Evolutionary conservation across 2,113 vertebrate species (phyloP).

Genomic region (Coturnix japonica): DNA sequence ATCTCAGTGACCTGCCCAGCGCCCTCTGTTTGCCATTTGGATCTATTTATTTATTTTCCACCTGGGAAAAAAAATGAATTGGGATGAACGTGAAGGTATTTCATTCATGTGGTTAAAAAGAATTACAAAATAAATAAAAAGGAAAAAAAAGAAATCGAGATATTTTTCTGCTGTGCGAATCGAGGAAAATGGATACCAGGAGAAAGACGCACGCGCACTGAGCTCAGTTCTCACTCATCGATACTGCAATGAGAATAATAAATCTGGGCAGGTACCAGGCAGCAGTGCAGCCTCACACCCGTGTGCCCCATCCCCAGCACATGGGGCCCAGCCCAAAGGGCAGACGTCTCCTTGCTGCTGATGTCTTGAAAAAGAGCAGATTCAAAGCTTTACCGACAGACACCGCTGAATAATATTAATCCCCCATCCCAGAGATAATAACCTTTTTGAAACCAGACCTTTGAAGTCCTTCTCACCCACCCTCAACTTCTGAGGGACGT

Average conservation of each 20-base stretch:
- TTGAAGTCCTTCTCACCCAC: background rate
- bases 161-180: background rate
- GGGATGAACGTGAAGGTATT: background rate
- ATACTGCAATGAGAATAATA: constrained; percentile 22
- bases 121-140: too few relatives aligned
- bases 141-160: background rate
- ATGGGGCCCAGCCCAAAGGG: background rate
- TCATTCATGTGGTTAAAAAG: background rate
- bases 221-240: background rate
- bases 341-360: background rate
- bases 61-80: background rate
- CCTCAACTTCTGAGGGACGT: background rate
- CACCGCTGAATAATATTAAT: background rate
- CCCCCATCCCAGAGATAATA: background rate
- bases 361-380: background rate
- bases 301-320: background rate
- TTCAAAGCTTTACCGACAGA: background rate
- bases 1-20: background rate
- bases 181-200: background rate
- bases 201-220: background rate
- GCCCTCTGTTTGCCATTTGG: background rate
- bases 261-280: background rate
- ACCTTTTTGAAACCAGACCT: background rate
- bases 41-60: background rate
- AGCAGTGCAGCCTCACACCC: background rate